Conservation (phyloP, 2,797 vertebrate species). For the Acanthornis magna region DNA sequence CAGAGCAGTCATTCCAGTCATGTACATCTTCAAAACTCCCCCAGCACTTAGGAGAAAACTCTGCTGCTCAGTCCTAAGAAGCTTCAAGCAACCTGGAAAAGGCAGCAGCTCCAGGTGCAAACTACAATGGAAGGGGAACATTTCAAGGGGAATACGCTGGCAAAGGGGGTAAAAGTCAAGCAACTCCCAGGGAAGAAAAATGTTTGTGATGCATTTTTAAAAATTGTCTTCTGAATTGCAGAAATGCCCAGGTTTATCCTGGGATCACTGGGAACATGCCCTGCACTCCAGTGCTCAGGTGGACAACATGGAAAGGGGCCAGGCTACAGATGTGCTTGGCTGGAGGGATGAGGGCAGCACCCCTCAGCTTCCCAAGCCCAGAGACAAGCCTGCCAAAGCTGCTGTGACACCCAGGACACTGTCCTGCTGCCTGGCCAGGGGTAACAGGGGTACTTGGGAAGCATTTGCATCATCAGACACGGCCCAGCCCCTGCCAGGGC, state of each 20-base stretch:
- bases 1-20: not conserved
- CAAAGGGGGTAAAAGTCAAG: not conserved
- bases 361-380: not conserved
- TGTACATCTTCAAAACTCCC: not conserved
- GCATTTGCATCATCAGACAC: not conserved
- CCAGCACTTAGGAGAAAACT: not conserved
- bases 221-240: not conserved
- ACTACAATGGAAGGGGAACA: not conserved
- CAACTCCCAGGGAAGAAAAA: not conserved
- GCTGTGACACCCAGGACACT: not conserved
- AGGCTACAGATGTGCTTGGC: not conserved
- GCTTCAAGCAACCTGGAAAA: not conserved
- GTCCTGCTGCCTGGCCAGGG: fast-evolving
- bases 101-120: not conserved
- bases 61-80: not conserved
- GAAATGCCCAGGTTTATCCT: not conserved
- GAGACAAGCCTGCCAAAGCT: fast-evolving
- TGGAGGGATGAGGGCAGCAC: not conserved
- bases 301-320: not conserved
- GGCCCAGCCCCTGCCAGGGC: fast-evolving
- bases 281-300: not conserved
- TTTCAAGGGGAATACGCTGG: not conserved
- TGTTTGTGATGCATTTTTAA: not conserved
- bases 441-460: not conserved
- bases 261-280: not conserved